Percentiles rank a stretch among this genome's conserved stretches.
Evolutionary conservation across 2,888 invertebrate genomes (phyloP).

Genomic region (Melikaiella ostensackeni): DNA sequence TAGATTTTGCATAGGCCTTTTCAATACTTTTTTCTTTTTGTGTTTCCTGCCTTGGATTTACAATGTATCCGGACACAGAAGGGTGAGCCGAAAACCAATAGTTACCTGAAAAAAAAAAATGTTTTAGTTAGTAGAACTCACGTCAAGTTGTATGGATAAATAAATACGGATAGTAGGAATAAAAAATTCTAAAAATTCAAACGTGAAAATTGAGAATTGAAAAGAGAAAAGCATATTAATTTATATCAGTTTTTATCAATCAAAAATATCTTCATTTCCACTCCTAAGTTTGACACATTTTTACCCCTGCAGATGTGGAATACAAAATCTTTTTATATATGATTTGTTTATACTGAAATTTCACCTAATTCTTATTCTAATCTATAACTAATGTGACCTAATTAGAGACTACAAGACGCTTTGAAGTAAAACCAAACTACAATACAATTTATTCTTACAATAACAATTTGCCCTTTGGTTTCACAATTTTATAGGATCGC

Average conservation of each 20-base stretch:
- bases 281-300: background rate
- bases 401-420: background rate
- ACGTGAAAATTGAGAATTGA: background rate
- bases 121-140: background rate
- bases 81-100: background rate
- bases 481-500: background rate
- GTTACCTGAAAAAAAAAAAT: conserved; percentile 1
- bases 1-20: background rate
- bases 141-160: background rate
- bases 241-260: background rate
- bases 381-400: background rate
- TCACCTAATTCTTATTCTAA: background rate
- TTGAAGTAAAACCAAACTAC: background rate
- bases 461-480: background rate
- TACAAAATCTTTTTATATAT: background rate
- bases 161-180: background rate
- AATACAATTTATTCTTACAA: background rate
- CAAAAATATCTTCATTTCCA: background rate
- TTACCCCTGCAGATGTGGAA: background rate
- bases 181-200: background rate
- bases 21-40: background rate
- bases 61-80: background rate
- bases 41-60: background rate
- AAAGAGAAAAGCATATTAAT: background rate
- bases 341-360: background rate